These are phyloP conservation scores for Melipona bicolor DNA, from an alignment of 2,888 invertebrate genomes.

Conservation along the genomic window DNA sequence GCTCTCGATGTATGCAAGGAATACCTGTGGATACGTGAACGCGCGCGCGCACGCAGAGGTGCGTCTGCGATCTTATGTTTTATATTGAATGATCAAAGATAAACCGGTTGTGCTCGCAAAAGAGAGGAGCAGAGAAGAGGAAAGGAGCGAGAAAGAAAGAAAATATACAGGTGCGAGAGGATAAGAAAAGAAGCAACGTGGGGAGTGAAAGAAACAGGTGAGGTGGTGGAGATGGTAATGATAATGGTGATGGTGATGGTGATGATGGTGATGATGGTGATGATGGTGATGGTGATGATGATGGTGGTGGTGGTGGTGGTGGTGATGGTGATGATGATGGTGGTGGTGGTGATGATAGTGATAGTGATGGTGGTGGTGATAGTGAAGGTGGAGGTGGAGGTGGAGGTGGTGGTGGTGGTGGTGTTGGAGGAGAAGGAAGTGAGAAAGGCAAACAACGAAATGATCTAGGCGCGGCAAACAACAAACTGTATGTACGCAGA, in stretches of 20 bases:
- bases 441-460: slow-evolving; percentile 72
- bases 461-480: slow-evolving; percentile 78
- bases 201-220: slow-evolving; percentile 56
- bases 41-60: slow-evolving; percentile 47
- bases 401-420: no score
- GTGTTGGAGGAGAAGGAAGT: slow-evolving; percentile 42
- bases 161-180: slow-evolving; percentile 47
- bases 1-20: slow-evolving; percentile 21
- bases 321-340: no score
- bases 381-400: rapidly evolving
- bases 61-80: slow-evolving; percentile 73
- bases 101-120: slow-evolving; percentile 78
- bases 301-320: no score
- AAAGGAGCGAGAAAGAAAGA: slow-evolving; percentile 45
- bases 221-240: slow-evolving; percentile 22
- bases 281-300: no score
- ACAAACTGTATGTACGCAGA: slow-evolving; percentile 68
- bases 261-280: no score
- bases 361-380: no score
- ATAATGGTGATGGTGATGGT: no score
- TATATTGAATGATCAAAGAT: slow-evolving; percentile 82
- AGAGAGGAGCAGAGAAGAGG: slow-evolving; percentile 55
- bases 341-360: no score
- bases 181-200: slow-evolving; percentile 51
- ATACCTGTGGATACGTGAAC: slow-evolving; percentile 14